Base-by-base conservation (phyloP, 35 echinoderm and acorn worm genomes). In the Nesometra sesokonis region DNA sequence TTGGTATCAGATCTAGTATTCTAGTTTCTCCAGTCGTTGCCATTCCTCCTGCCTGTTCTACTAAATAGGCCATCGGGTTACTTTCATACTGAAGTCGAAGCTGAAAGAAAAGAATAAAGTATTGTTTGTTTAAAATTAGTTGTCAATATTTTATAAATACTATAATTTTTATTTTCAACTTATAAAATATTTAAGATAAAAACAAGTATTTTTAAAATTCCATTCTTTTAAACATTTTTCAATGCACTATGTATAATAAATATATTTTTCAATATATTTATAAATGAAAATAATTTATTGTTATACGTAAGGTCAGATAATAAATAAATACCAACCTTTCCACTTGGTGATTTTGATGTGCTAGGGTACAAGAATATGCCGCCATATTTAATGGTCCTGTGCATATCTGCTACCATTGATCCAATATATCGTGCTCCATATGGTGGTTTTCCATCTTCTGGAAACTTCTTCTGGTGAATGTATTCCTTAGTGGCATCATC, bases 371-470 rank as follows among this genome's bases (percentile, higher is more conserved):
- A 37, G 34, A 99, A 99, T 30, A 99, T 99, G 13, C 96, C 96
- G 13, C 96, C 96, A 92, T 99, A 99, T 67, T 91, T 88, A n/a
- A 99, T 84, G 19, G 96, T 99, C 30, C 96, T 87, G 84, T 99
- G 96, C 21, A 99, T 90, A 37, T 99, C 96, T 37, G 96, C 96
- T 38, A 99, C 96, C 96, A 99, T 99, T 35, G 96, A 99, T 17
- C 96, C 96, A 78, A 99, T 99, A 88, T 99, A 99, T 29, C 96
- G 90, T 31, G 96, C 96, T 86, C 91, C 91, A 82, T 99, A 99
- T 32, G 93, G 86, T 31, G 93, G 76, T 77, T 90, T 90, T 17
- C 96, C 94, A 82, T 97, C 94, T 88, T 91, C 92, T 79, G 95
- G 95, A 85, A 94, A 98, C 78, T 98, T 98, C 95, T 98, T 98